Evolutionary conservation across 1,140 invertebrate genomes (phyloP).

Genomic region (Parapsyche elsis): DNA sequence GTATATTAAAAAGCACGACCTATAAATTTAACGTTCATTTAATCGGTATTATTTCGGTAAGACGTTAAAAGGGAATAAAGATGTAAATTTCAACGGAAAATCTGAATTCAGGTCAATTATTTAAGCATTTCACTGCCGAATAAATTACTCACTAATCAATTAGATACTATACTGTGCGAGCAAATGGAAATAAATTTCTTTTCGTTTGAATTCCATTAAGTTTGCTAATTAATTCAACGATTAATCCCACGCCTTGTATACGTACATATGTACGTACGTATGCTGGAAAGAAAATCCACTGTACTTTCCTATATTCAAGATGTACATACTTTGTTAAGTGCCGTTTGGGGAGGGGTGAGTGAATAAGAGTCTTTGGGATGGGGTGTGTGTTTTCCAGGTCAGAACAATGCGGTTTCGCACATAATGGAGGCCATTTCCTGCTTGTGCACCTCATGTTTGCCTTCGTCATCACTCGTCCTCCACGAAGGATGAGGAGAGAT

Average conservation of each 20-base stretch:
- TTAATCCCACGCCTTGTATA: too few species aligned
- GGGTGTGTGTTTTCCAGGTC: background rate
- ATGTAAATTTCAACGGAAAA: slow-evolving; percentile 12
- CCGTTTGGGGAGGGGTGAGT: background rate
- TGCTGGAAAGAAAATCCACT: too few species aligned
- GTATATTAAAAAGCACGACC: too few species aligned
- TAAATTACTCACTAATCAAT: slow-evolving; percentile 19
- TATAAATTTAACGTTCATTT: too few species aligned
- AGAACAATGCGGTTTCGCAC: slow-evolving; percentile 41
- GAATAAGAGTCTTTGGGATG: background rate
- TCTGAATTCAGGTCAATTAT: slow-evolving; percentile 7
- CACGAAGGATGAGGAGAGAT: background rate
- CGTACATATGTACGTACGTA: too few species aligned
- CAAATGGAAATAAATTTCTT: slow-evolving; percentile 24
- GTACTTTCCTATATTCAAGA: too few species aligned
- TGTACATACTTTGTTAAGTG: background rate
- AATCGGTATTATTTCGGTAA: background rate
- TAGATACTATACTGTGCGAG: background rate
- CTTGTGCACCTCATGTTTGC: slow-evolving; percentile 43
- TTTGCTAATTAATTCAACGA: slow-evolving; percentile 15
- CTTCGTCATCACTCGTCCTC: slow-evolving; percentile 34
- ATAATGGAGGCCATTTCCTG: slow-evolving; percentile 53
- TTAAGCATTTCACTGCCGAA: slow-evolving; percentile 12
- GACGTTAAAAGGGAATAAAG: background rate
- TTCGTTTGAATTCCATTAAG: slow-evolving; percentile 21